Evolutionary conservation across 37 sponge, comb jelly and placozoan species (phyloP).

Genomic region (Crambe crambe): DNA sequence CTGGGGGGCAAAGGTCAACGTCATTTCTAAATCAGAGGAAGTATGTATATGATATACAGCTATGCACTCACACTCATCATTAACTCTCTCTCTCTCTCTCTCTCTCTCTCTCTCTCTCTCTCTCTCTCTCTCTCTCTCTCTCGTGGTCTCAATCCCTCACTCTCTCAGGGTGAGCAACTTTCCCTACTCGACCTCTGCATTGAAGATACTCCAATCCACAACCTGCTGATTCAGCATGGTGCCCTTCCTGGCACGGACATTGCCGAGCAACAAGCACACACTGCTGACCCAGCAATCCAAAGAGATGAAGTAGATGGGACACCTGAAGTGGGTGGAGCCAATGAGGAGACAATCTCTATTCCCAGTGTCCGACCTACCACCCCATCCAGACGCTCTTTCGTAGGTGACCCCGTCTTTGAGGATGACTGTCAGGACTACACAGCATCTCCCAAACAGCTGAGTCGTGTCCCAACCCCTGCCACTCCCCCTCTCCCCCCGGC

Average conservation of each 20-base stretch:
- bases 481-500: neutral
- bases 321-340: neutral
- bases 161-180: constrained; percentile 24
- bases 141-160: neutral
- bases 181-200: constrained; percentile 38
- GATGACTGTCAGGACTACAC: neutral
- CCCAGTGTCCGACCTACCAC: neutral
- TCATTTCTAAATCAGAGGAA: constrained; percentile 55
- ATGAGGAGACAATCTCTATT: neutral
- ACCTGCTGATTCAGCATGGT: constrained; percentile 23
- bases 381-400: constrained; percentile 6
- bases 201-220: constrained; percentile 15
- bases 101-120: too few relatives aligned
- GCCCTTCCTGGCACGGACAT: constrained; percentile 26
- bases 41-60: constrained; percentile 5
- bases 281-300: neutral
- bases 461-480: neutral
- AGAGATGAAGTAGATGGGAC: neutral
- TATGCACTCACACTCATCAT: too few relatives aligned
- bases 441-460: neutral
- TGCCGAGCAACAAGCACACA: neutral
- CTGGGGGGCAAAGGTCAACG: constrained; percentile 60
- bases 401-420: neutral
- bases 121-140: neutral
- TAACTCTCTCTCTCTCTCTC: too few relatives aligned